Conservation (phyloP, 1,140 invertebrate species). For the Solenopsis invicta region DNA sequence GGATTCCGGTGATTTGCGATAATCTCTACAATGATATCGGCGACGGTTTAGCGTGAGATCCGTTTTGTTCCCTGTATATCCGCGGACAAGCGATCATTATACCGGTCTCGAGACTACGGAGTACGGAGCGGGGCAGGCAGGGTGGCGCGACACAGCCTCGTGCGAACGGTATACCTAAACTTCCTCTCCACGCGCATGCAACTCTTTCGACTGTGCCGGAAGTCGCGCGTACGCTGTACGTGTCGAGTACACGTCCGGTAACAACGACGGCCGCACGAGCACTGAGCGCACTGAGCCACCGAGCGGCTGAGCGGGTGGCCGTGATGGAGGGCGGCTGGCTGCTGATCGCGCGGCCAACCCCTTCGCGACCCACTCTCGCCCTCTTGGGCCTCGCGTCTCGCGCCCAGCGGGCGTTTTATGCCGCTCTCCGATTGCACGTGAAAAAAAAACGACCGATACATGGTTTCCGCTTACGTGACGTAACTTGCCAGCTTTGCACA, state of each 20-base stretch:
- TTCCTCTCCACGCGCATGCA: constrained; percentile 1
- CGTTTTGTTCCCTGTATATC: not conserved
- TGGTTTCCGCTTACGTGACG: constrained; percentile 29
- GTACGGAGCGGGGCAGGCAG: not conserved
- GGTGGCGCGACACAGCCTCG: not conserved
- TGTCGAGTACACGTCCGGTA: constrained; percentile 36
- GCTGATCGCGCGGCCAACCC: constrained; percentile 68
- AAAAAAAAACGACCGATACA: constrained; percentile 30
- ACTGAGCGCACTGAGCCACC: constrained; percentile 81
- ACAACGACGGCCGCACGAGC: constrained; percentile 69
- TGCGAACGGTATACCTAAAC: constrained; percentile 7
- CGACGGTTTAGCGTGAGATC: not conserved
- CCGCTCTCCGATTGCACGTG: constrained; percentile 15
- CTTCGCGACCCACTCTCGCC: too few species aligned
- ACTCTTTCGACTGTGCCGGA: constrained; percentile 35
- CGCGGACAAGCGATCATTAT: not conserved
- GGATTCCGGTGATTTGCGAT: not conserved
- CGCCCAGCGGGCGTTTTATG: too few species aligned
- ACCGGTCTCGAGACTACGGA: not conserved
- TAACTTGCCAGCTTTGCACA: not conserved
- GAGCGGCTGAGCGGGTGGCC: constrained; percentile 46
- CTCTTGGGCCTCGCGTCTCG: too few species aligned
- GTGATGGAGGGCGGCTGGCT: constrained; percentile 45
- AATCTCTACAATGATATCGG: not conserved
- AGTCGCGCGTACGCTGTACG: constrained; percentile 35